These are phyloP conservation scores for Drosophila birchii DNA, from an alignment of 2,888 invertebrate species.

Conservation along the genomic window DNA sequence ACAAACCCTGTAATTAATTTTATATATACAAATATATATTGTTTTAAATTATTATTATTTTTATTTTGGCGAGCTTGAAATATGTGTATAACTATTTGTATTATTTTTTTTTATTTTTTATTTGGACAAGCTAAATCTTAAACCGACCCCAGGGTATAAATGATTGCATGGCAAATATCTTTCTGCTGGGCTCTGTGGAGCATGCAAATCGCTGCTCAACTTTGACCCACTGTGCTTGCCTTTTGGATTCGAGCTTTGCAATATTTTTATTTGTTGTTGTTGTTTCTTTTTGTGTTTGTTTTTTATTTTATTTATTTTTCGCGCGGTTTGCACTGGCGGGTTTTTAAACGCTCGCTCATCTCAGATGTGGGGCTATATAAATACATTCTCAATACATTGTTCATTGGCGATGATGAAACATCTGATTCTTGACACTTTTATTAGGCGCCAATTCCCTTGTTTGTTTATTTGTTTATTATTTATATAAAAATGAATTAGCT, in stretches of 20 bases:
- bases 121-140: neutral
- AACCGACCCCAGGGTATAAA: neutral
- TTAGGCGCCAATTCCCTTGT: constrained; percentile 7
- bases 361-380: constrained; percentile 20
- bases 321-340: constrained; percentile 26
- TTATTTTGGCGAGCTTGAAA: too few relatives aligned
- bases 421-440: constrained; percentile 34
- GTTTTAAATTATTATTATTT: too few relatives aligned
- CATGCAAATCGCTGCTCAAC: constrained; percentile 20
- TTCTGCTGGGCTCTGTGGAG: neutral
- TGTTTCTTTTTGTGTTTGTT: neutral
- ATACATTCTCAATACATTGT: constrained; percentile 12
- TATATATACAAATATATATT: too few relatives aligned
- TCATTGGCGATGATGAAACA: constrained; percentile 33
- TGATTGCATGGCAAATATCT: neutral
- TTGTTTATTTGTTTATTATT: constrained; percentile 9
- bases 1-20: too few relatives aligned
- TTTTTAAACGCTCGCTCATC: constrained; percentile 21
- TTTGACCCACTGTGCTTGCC: constrained; percentile 26
- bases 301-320: constrained; percentile 12
- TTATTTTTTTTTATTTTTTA: neutral
- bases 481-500: constrained; percentile 12
- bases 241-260: constrained; percentile 12
- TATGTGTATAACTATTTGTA: neutral
- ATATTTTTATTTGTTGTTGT: constrained; percentile 4